Percentiles rank a stretch among this genome's conserved stretches.
These are phyloP conservation scores for Callaeas wilsoni DNA, from an alignment of 2,113 vertebrate genomes.

Conservation along the genomic window DNA sequence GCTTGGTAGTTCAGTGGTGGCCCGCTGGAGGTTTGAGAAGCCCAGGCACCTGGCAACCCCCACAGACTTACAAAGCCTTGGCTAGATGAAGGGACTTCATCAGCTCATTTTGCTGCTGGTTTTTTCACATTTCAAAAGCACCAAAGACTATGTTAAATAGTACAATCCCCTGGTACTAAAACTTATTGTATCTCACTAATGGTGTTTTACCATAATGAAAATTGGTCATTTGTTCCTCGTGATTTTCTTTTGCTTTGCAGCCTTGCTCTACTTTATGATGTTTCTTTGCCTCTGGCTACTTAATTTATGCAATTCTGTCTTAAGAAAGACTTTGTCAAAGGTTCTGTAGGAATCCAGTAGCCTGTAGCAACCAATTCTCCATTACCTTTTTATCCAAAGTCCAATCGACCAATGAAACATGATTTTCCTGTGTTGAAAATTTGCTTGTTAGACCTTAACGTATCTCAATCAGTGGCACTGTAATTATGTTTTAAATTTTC, in stretches of 20 bases:
- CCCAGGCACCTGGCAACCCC: not conserved
- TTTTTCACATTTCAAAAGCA: not conserved
- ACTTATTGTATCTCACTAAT: not conserved
- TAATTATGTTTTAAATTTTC: constrained; percentile 34
- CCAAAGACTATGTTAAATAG: not conserved
- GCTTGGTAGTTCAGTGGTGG: not conserved
- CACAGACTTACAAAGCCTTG: not conserved
- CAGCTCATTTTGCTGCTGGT: not conserved
- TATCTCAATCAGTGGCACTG: not conserved
- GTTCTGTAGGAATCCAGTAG: not conserved
- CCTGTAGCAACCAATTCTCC: not conserved
- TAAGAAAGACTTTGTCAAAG: not conserved
- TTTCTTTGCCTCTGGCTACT: not conserved
- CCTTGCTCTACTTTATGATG: not conserved
- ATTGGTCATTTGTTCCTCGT: not conserved
- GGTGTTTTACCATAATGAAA: not conserved
- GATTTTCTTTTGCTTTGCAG: not conserved
- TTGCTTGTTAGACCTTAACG: not conserved
- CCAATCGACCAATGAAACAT: not conserved
- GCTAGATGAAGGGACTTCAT: not conserved
- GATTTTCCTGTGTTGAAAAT: not conserved
- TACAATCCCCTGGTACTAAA: not conserved
- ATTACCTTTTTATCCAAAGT: not conserved
- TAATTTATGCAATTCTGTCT: constrained; percentile 1
- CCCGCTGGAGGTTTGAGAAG: not conserved